Conservation (phyloP, 2,888 invertebrate species). For the Morpho achilles region DNA sequence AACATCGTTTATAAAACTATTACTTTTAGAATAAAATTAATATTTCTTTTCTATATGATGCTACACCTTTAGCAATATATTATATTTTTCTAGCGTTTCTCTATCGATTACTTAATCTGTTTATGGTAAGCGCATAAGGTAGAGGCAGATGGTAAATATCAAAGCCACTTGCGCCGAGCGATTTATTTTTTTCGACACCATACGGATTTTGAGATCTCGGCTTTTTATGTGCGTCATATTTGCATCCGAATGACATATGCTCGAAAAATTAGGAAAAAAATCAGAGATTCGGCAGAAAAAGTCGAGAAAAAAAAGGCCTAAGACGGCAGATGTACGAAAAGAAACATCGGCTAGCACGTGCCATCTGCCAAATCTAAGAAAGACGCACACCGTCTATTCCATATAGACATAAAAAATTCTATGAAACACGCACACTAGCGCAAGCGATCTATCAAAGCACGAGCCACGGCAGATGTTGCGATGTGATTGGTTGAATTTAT, state of each 20-base stretch:
- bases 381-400: conserved; percentile 49
- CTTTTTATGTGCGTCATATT: conserved; percentile 62
- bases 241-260: conserved; percentile 74
- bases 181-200: conserved; percentile 67
- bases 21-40: no score
- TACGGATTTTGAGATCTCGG: conserved; percentile 54
- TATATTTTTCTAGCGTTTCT: not conserved
- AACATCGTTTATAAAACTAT: no score
- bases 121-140: conserved; percentile 19
- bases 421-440: conserved; percentile 42
- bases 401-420: conserved; percentile 50
- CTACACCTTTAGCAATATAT: no score
- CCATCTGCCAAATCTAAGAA: conserved; percentile 77
- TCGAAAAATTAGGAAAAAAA: conserved; percentile 34
- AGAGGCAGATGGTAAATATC: conserved; percentile 55
- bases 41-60: no score
- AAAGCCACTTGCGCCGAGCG: conserved; percentile 65
- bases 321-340: conserved; percentile 73
- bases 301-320: conserved; percentile 46
- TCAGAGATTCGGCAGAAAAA: conserved; percentile 51
- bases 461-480: conserved; percentile 65
- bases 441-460: conserved; percentile 58
- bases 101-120: conserved; percentile 5
- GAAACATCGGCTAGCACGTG: conserved; percentile 67
- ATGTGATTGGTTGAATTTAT: conserved; percentile 63